phyloP scores from a whole-genome alignment of 2,888 invertebrate species.

The Drosophila melanosoma region DNA sequence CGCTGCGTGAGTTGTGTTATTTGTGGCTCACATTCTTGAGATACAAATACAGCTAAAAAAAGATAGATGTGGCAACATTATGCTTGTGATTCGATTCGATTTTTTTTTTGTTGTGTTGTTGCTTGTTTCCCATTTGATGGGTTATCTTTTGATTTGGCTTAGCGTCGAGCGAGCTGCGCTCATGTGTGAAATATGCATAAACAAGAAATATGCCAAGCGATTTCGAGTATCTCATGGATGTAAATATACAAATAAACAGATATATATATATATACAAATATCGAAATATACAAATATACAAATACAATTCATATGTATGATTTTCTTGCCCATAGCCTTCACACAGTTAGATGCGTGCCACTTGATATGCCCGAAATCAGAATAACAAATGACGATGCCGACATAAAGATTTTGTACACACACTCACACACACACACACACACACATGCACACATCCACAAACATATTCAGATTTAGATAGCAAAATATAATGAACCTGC shows the following conservation, averaged over 20 bases:
- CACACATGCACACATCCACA: slow-evolving; percentile 30
- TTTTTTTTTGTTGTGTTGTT: slow-evolving; percentile 18
- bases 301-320: slow-evolving; percentile 5
- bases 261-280: slow-evolving; percentile 38
- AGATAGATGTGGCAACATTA: slow-evolving; percentile 19
- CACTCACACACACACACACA: slow-evolving; percentile 1
- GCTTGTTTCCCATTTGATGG: slow-evolving; percentile 26
- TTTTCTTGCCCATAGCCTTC: slow-evolving; percentile 60
- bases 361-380: slow-evolving; percentile 75
- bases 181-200: slow-evolving; percentile 78
- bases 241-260: slow-evolving; percentile 51
- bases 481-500: slow-evolving; percentile 58
- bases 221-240: slow-evolving; percentile 68
- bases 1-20: slow-evolving; percentile 32
- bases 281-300: slow-evolving; percentile 24
- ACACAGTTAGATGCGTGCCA: slow-evolving; percentile 79
- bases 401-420: slow-evolving; percentile 27
- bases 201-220: slow-evolving; percentile 62
- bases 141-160: slow-evolving; percentile 64
- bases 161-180: slow-evolving; percentile 38
- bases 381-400: slow-evolving; percentile 75
- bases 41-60: not conserved
- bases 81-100: not conserved
- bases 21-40: slow-evolving; percentile 46
- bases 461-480: slow-evolving; percentile 15